Conservation (phyloP, 2,797 vertebrate species). For the Smutsia temminckii region DNA sequence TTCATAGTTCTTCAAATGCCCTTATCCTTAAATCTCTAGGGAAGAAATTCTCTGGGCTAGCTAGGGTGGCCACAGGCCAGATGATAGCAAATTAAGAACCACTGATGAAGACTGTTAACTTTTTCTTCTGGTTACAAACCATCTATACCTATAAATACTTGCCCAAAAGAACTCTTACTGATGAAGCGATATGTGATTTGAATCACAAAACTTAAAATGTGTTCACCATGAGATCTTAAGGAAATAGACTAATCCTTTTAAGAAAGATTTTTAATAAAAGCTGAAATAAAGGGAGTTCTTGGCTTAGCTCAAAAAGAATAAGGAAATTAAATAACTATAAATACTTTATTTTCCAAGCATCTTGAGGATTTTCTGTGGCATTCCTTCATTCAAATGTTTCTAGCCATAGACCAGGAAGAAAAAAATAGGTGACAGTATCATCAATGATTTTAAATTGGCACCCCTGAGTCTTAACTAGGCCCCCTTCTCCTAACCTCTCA, state of each 20-base stretch:
- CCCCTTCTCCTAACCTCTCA: background rate
- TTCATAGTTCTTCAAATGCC: background rate
- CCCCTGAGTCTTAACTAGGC: background rate
- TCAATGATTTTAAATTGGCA: background rate
- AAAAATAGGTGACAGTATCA: background rate
- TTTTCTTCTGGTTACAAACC: background rate
- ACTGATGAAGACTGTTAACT: background rate
- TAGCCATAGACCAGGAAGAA: background rate
- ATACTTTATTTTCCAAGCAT: background rate
- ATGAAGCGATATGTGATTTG: background rate
- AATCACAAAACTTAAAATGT: background rate
- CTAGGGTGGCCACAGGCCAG: background rate
- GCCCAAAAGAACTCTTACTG: background rate
- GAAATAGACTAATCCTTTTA: background rate
- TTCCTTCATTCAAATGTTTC: background rate
- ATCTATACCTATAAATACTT: background rate
- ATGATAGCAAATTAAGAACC: background rate
- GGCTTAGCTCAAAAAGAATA: background rate
- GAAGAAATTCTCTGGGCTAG: background rate
- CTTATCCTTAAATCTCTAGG: conserved; percentile 18
- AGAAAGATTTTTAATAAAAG: background rate
- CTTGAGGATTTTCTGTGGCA: conserved; percentile 32
- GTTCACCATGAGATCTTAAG: background rate
- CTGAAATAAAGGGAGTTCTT: conserved; percentile 33
- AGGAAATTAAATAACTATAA: background rate